A percentile compares a stretch with the other conserved stretches of the same genome.
Conservation (phyloP, 2,888 invertebrate genomes). For the Bombylius discolor region DNA sequence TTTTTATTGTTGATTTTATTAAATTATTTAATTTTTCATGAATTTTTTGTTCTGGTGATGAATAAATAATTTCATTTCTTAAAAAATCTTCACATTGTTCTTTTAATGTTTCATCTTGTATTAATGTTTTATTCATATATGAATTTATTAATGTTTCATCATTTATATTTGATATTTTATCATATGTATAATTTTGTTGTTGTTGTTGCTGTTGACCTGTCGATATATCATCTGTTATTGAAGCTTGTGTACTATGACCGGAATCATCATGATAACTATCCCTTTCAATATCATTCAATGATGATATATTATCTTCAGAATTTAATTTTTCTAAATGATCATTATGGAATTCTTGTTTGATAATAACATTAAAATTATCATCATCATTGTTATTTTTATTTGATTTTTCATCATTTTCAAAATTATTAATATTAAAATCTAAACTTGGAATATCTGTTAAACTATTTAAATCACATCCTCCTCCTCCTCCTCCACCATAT, state of each 20-base stretch:
- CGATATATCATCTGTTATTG: slow-evolving; percentile 9
- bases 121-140: not conserved
- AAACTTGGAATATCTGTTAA: slow-evolving; percentile 15
- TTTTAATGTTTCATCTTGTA: not conserved
- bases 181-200: too few relatives aligned
- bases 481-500: not conserved
- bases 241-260: slow-evolving; percentile 12
- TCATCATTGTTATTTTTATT: not conserved
- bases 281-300: not conserved
- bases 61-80: slow-evolving; percentile 1
- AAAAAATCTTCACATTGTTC: not conserved
- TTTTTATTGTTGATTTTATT: too few relatives aligned
- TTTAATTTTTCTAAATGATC: not conserved
- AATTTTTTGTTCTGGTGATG: not conserved
- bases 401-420: slow-evolving; percentile 1
- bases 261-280: slow-evolving; percentile 13
- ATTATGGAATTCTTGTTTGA: not conserved
- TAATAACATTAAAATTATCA: not conserved
- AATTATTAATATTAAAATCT: slow-evolving; percentile 8
- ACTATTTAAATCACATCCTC: slow-evolving; percentile 13
- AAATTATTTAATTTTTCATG: not conserved
- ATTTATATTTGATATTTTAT: too few relatives aligned
- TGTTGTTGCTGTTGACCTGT: not conserved
- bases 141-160: too few relatives aligned
- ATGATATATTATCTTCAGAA: not conserved